Percentiles rank a stretch among this genome's conserved stretches.
These are phyloP conservation scores for Tinamus major DNA, from an alignment of 2,797 vertebrate genomes.

Conservation along the genomic window DNA sequence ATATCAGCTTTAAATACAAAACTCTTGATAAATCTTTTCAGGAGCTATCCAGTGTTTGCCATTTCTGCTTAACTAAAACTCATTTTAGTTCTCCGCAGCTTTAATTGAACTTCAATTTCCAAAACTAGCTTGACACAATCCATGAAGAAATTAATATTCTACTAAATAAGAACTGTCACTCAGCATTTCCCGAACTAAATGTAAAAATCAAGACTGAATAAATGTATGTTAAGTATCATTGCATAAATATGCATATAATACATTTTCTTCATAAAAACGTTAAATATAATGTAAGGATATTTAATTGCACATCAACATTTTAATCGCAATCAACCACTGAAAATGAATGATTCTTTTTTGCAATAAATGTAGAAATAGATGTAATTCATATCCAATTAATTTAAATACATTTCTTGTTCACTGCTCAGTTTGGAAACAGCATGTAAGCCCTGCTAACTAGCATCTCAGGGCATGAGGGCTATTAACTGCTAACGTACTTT, in stretches of 20 bases:
- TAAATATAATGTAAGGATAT: constrained; percentile 47
- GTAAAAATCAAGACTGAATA: constrained; percentile 72
- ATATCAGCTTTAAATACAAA: neutral
- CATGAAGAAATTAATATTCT: constrained; percentile 65
- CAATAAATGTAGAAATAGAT: neutral
- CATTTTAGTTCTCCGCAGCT: constrained; percentile 26
- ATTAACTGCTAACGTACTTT: neutral
- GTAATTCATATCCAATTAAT: constrained; percentile 38
- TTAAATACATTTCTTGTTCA: constrained; percentile 32
- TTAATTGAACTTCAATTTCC: constrained; percentile 71
- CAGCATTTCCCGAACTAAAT: constrained; percentile 64
- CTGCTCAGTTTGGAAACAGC: neutral
- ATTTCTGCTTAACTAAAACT: constrained; percentile 37
- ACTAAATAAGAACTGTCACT: constrained; percentile 70
- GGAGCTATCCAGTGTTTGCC: neutral
- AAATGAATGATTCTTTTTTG: constrained; percentile 32
- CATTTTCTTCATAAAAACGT: constrained; percentile 15
- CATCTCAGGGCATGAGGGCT: neutral
- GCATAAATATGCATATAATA: constrained; percentile 70
- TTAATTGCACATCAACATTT: constrained; percentile 48
- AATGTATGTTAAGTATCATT: constrained; percentile 62
- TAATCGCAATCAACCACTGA: neutral
- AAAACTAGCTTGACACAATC: constrained; percentile 61
- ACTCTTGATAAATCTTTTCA: neutral
- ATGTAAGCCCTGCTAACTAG: neutral